Evolutionary conservation across 2,888 invertebrate species (phyloP).

Genomic region (Caenorhabditis macrosperma): DNA sequence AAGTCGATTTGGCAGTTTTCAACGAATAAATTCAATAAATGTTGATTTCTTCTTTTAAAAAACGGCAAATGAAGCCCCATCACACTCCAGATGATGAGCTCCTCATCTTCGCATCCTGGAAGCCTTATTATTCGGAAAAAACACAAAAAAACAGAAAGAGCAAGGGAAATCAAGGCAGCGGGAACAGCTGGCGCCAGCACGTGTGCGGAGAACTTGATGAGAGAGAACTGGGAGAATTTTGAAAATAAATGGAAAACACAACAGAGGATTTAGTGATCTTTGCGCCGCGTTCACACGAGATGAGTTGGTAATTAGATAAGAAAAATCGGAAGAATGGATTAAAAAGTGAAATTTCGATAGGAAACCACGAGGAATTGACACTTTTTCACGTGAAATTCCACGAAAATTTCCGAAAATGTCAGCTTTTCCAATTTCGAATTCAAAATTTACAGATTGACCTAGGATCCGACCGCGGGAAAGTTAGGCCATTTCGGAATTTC

Average conservation of each 20-base stretch:
- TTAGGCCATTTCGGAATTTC: background rate
- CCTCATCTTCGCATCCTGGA: no score
- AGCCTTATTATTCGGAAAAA: background rate
- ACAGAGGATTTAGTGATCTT: conserved; percentile 26
- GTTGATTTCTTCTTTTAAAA: no score
- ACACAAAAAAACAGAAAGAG: background rate
- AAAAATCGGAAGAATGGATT: background rate
- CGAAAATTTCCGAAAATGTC: background rate
- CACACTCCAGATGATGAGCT: no score
- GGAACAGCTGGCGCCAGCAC: conserved; percentile 15
- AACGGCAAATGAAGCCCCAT: no score
- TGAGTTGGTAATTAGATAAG: conserved; percentile 27
- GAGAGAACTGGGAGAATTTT: background rate
- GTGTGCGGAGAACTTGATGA: conserved; percentile 18
- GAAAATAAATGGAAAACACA: conserved; percentile 1
- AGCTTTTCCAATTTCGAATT: no score
- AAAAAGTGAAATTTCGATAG: background rate
- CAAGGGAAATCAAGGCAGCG: background rate
- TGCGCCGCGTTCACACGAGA: background rate
- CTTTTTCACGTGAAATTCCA: no score
- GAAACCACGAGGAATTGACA: background rate
- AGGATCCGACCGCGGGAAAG: background rate
- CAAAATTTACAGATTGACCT: no score
- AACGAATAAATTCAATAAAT: no score
- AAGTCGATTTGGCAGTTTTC: no score